A percentile compares a stretch with the other conserved stretches of the same genome.
Evolutionary conservation across 2,888 invertebrate species (phyloP).

Genomic region (Clepsis dumicolana): DNA sequence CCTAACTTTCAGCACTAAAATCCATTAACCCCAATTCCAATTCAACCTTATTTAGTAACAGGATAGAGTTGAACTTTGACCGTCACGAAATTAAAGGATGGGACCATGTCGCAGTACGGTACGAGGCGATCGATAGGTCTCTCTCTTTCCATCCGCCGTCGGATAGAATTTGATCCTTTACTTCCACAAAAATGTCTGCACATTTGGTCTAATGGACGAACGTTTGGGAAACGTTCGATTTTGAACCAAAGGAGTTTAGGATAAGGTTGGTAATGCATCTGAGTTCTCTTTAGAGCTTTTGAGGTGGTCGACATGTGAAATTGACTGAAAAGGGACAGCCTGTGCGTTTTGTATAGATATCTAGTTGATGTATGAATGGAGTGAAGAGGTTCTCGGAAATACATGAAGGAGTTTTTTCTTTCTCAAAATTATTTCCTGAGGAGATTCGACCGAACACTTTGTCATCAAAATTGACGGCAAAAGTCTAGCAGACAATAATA

Average conservation of each 20-base stretch:
- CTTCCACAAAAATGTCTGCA: constrained; percentile 6
- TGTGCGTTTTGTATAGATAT: too few species aligned
- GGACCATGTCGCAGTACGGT: neutral
- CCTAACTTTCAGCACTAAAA: neutral
- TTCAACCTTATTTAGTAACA: neutral
- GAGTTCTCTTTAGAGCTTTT: neutral
- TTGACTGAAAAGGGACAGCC: neutral
- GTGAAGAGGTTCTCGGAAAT: too few species aligned
- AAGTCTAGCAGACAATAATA: too few species aligned
- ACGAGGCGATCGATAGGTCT: neutral
- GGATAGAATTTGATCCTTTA: neutral
- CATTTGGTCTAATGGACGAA: constrained; percentile 2
- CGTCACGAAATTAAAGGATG: neutral
- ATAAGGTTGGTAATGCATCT: too few species aligned
- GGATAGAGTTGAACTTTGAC: neutral
- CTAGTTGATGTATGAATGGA: too few species aligned
- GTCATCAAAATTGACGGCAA: too few species aligned
- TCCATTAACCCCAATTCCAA: neutral
- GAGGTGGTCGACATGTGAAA: neutral
- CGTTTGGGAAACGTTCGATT: neutral
- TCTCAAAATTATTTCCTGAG: too few species aligned
- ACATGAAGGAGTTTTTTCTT: too few species aligned
- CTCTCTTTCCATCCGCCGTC: neutral
- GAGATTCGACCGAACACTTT: too few species aligned
- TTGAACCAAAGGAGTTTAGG: neutral